These are phyloP conservation scores for Menura novaehollandiae DNA, from an alignment of 2,113 vertebrate genomes.

Conservation along the genomic window DNA sequence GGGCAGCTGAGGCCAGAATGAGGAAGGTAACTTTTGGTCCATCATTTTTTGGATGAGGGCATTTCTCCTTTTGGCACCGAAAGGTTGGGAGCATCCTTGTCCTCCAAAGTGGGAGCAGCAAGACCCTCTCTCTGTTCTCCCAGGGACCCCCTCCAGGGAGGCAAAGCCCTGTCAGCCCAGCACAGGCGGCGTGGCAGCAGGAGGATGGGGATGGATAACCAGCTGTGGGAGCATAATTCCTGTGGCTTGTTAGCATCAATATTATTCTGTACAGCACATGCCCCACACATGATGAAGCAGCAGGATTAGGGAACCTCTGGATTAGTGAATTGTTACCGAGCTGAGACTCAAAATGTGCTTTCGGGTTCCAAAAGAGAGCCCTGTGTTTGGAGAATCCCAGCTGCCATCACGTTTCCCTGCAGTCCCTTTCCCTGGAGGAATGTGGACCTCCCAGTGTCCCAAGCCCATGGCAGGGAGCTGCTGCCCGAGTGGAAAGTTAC, in stretches of 20 bases:
- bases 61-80: rapidly evolving
- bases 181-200: rapidly evolving
- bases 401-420: rapidly evolving
- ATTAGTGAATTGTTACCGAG: rapidly evolving
- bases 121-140: rapidly evolving
- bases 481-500: neutral
- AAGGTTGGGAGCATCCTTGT: rapidly evolving
- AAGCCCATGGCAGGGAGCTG: neutral
- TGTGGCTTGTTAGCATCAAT: neutral
- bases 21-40: neutral
- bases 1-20: neutral
- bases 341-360: neutral
- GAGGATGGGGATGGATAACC: rapidly evolving
- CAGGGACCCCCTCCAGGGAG: neutral
- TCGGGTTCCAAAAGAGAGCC: rapidly evolving
- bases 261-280: rapidly evolving
- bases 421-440: rapidly evolving
- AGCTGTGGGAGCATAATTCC: neutral
- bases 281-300: rapidly evolving
- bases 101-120: rapidly evolving
- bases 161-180: rapidly evolving
- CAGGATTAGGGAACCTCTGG: neutral
- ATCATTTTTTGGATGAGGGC: neutral
- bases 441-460: rapidly evolving
- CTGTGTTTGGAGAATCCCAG: neutral